Percentiles rank a stretch among this genome's conserved stretches.
These are phyloP conservation scores for Dascyllus trimaculatus DNA, from an alignment of 2,113 vertebrate genomes.

Conservation along the genomic window DNA sequence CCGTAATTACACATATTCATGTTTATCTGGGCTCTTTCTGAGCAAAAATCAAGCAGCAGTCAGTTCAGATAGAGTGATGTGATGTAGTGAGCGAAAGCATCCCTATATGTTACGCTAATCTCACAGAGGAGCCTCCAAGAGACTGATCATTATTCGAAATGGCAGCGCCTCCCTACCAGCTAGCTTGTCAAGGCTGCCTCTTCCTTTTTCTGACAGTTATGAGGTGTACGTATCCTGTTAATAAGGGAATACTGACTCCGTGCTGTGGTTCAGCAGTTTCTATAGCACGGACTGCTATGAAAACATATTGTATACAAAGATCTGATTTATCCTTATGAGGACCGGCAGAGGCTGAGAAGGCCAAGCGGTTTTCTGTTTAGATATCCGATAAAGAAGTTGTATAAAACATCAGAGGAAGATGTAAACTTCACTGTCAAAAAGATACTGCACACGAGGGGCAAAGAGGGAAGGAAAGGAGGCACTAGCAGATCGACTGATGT, in stretches of 20 bases:
- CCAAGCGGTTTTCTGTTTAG: conserved; percentile 34
- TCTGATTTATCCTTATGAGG: conserved; percentile 43
- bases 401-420: conserved; percentile 34
- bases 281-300: conserved; percentile 10
- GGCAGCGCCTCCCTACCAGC: conserved; percentile 57
- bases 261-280: conserved; percentile 30
- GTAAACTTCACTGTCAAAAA: conserved; percentile 52
- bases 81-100: conserved; percentile 51
- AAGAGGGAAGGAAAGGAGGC: conserved; percentile 37
- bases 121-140: conserved; percentile 41
- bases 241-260: conserved; percentile 41
- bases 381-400: conserved; percentile 33
- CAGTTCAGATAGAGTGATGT: conserved; percentile 44
- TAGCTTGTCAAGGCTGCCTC: conserved; percentile 55
- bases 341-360: conserved; percentile 2
- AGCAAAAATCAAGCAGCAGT: conserved; percentile 28
- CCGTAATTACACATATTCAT: background rate
- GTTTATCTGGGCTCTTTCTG: background rate
- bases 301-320: conserved; percentile 46
- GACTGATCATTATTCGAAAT: conserved; percentile 74
- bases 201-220: conserved; percentile 65
- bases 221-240: conserved; percentile 52
- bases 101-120: conserved; percentile 56
- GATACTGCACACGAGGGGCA: conserved; percentile 25
- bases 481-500: conserved; percentile 57